phyloP scores from a whole-genome alignment of 2,797 vertebrate genomes.

The Pseudocheirus occidentalis region DNA sequence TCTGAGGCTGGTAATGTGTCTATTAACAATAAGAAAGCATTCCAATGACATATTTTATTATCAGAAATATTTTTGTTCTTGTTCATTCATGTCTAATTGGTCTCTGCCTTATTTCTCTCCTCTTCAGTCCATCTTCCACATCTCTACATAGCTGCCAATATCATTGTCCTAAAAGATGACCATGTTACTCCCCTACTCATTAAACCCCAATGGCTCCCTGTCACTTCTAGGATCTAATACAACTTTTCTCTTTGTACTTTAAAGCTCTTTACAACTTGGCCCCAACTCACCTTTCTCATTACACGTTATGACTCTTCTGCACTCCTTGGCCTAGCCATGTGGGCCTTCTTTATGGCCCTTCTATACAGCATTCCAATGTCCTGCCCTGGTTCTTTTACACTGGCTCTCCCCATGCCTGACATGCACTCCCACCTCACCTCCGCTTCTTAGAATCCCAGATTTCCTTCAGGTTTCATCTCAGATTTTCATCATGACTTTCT shows the following conservation, averaged over 20 bases:
- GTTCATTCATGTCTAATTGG: not conserved
- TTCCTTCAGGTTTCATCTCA: not conserved
- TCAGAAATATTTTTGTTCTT: not conserved
- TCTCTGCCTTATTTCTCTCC: not conserved
- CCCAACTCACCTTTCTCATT: not conserved
- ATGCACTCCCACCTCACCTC: not conserved
- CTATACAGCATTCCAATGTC: not conserved
- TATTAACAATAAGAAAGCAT: not conserved
- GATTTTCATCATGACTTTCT: not conserved
- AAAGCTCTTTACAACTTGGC: not conserved
- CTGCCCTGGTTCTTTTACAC: not conserved
- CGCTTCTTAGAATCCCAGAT: not conserved
- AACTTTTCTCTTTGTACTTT: not conserved
- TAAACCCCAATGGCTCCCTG: not conserved
- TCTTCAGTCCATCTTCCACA: not conserved
- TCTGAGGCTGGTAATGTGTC: not conserved
- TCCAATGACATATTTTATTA: not conserved
- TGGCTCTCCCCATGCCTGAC: not conserved
- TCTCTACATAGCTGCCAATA: not conserved
- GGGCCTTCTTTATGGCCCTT: not conserved
- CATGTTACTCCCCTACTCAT: not conserved
- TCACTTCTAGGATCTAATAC: not conserved
- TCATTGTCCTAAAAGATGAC: not conserved
- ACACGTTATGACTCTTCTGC: not conserved
- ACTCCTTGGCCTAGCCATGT: not conserved